Evolutionary conservation across 92 coral and sea anemone genomes (phyloP).

Genomic region (Phymanthus crucifer): DNA sequence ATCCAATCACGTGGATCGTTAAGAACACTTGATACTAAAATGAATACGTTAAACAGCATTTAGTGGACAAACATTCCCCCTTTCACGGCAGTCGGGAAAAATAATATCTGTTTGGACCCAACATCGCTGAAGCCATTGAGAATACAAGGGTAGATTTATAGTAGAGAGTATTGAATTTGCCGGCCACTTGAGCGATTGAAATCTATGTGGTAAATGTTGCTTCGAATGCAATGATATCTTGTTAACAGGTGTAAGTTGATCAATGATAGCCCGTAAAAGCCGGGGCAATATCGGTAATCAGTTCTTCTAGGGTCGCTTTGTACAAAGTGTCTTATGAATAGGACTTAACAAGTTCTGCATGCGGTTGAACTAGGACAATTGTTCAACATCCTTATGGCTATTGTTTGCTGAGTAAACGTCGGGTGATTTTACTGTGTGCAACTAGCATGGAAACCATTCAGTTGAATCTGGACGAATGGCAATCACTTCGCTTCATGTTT

Average conservation of each 20-base stretch:
- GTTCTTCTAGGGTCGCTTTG: constrained; percentile 1
- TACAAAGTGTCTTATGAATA: not conserved
- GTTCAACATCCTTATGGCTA: constrained; percentile 5
- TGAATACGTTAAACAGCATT: constrained; percentile 3
- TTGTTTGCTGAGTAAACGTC: constrained; percentile 28
- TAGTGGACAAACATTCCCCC: constrained; percentile 7
- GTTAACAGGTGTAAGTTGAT: constrained; percentile 16
- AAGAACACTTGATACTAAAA: not conserved
- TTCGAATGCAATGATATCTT: constrained; percentile 20
- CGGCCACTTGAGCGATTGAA: constrained; percentile 23
- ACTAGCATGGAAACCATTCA: constrained; percentile 19
- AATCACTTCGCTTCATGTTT: not conserved
- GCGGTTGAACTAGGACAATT: constrained; percentile 16
- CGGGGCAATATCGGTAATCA: not conserved
- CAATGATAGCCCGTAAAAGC: not conserved
- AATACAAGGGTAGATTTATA: not conserved
- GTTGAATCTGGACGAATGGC: not conserved
- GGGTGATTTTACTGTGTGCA: constrained; percentile 8
- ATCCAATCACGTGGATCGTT: constrained; percentile 8
- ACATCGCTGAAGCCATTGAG: no score
- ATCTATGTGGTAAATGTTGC: constrained; percentile 5
- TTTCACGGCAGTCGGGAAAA: constrained; percentile 2
- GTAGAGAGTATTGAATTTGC: constrained; percentile 4
- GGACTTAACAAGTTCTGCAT: constrained; percentile 25
- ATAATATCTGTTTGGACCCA: not conserved